Base-by-base conservation (phyloP, 92 coral and sea anemone species). In the Epizoanthus scotinus region DNA sequence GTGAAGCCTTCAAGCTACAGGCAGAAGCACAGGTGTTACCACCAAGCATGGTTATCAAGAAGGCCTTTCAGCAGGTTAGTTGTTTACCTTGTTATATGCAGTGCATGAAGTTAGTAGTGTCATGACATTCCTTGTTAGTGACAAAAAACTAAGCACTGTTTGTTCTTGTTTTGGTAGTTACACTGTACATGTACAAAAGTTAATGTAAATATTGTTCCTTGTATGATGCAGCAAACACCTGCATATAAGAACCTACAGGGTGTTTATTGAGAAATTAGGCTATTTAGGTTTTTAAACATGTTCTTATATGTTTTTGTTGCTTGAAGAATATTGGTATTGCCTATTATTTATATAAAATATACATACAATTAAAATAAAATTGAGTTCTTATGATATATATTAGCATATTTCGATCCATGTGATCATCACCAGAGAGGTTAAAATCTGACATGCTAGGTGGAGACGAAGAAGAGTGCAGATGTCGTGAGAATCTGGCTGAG, bases 41-140 rank as follows among this genome's bases (percentile, higher is more conserved):
- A 71, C 78, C 78, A 71, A 71, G 78, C 50, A 50, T 71, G 15
- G 78, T 71, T 24, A 71, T 71, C 78, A 71, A 71, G 50, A 71
- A 52, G 63, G 78, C 78, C 44, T 71, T 71, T 50, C 62, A 71
- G 44, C 34, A 71, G 62, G 78, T 70, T 25, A 52, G 61, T 70
- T 47, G 47, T 55, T 70, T 47, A 21, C 77, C 24, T 21, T 70
- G 47, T 0, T 70, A 70, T 47, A 21, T 71, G 78, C 17, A 52
- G 50, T 42, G 50, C 61, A 50, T 40, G 6, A 71, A 71, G 62
- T 71, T 70, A 70, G 53, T 49, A 70, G 52, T 70, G 49, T 34
- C 75, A 44, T 70, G 27, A 25, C 60, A 70, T 70, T 70, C 77
- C 77, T 70, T 68, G 73, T 68, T 50, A 62, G 58, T 47, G 59